Base-by-base conservation (phyloP, 2,113 vertebrate species). In the Corydoras maculifer region DNA sequence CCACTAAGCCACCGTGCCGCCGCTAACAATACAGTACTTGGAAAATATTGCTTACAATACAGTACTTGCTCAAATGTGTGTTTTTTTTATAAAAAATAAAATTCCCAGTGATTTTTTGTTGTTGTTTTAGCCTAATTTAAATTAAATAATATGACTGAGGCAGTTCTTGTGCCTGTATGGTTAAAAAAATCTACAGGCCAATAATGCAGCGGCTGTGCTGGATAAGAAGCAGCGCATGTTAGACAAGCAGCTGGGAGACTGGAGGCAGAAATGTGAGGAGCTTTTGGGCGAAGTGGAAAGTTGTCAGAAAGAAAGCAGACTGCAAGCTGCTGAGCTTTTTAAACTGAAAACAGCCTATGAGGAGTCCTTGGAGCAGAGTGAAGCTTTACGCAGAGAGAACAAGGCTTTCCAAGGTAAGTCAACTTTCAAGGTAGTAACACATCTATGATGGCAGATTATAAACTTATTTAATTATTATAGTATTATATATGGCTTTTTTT, bases 151-250 rank as follows among this genome's bases (percentile, higher is more conserved):
- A 53, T 53, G 51, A 12, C 51, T 53, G 9, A 12, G 3, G 15
- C 3, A 49, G 18, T 60, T 8, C 8, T 14, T 58, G 25, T 30
- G 59, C 31, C 30, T 32, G 14, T 2, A 35, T 62, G 9, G 10
- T 11, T 62, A 5, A 49, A 25, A 1, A 25, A 1, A 25, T 25
- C 53, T 69, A 9, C 32, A 80, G 78, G 75, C 78, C 4, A 75
- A 62, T 32, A 69, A 58, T 13, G 82, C 75, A 72, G 87, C 54
- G 63, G 84, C 62, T 49, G 70, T 85, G 9, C 82, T 91, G 75
- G 90, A 91, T 32, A 91, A 91, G 82, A 91, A 90, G 83, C 90
- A 91, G 75, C 82, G 85, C 10, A 64, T 90, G 69, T 78, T 91
- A 79, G 90, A 91, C 77, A 91, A 91, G 81, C 90, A 91, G 81